Percentiles rank a stretch among this genome's conserved stretches.
These are phyloP conservation scores for Synergus umbraculus DNA, from an alignment of 2,888 invertebrate genomes.

Conservation along the genomic window DNA sequence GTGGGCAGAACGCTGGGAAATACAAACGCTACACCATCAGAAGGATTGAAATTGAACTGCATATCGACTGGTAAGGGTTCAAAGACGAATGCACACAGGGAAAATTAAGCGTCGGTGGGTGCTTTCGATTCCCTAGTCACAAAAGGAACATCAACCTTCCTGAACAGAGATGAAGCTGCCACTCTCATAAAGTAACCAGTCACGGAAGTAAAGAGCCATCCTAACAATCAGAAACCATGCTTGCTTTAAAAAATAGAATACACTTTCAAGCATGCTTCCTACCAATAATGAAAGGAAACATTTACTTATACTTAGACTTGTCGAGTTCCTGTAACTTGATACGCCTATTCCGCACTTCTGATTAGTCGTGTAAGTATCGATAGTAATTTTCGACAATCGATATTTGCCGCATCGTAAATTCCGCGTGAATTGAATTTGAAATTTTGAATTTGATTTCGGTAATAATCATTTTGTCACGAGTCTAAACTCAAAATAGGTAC, in stretches of 20 bases:
- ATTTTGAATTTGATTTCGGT: too few species aligned
- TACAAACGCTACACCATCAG: conserved; percentile 20
- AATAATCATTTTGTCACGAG: too few species aligned
- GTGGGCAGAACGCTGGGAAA: conserved; percentile 21
- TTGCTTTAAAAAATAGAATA: background rate
- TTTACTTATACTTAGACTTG: background rate
- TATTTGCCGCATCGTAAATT: too few species aligned
- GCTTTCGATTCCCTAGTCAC: conserved; percentile 33
- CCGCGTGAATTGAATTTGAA: too few species aligned
- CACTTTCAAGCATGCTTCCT: background rate
- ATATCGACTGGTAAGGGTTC: conserved; percentile 38
- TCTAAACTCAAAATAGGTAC: too few species aligned
- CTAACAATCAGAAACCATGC: conserved; percentile 20
- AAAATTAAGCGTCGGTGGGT: conserved; percentile 36
- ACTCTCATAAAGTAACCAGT: conserved; percentile 32
- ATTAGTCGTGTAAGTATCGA: too few species aligned
- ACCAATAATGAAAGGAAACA: background rate
- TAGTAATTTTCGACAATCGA: too few species aligned
- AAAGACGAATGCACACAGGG: conserved; percentile 39
- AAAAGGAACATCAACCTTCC: conserved; percentile 40
- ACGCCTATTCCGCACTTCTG: too few species aligned
- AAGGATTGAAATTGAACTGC: conserved; percentile 38
- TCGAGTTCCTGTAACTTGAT: too few species aligned
- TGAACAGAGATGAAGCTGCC: conserved; percentile 41
- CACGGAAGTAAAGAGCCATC: conserved; percentile 13